phyloP scores from a whole-genome alignment of 2,888 invertebrate species.

The Xestia ashworthii region DNA sequence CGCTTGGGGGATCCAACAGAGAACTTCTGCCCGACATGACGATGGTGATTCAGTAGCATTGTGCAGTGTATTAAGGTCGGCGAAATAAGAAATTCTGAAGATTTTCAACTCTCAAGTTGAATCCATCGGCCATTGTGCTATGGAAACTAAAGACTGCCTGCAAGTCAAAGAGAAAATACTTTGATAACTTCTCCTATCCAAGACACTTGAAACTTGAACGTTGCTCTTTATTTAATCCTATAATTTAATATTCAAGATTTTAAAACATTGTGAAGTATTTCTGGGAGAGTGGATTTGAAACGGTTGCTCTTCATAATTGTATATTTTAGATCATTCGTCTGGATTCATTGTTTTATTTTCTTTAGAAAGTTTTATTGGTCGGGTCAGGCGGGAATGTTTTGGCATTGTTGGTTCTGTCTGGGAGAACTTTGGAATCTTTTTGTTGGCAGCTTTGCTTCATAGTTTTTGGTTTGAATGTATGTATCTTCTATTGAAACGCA shows the following conservation, averaged over 20 bases:
- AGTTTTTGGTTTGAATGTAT: conserved; percentile 3
- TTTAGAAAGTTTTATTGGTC: conserved; percentile 34
- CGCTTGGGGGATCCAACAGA: not conserved
- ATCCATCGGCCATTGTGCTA: not conserved
- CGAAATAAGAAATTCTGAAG: not conserved
- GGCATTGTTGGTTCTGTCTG: conserved; percentile 36
- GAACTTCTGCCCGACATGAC: not conserved
- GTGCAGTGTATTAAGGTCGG: not conserved
- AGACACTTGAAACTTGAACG: conserved; percentile 36
- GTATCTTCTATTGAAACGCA: not conserved
- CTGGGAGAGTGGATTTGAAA: conserved; percentile 35
- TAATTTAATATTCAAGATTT: conserved; percentile 58
- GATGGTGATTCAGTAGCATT: not conserved
- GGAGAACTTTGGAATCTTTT: not conserved
- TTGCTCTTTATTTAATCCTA: conserved; percentile 47
- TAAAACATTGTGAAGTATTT: conserved; percentile 49
- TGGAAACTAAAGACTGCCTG: not conserved
- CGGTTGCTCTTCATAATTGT: conserved; percentile 47
- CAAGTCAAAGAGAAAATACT: conserved; percentile 24
- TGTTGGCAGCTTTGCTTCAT: not conserved
- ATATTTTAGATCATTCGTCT: conserved; percentile 56
- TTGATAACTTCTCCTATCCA: conserved; percentile 23
- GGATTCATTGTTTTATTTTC: conserved; percentile 46
- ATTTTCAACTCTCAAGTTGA: not conserved
- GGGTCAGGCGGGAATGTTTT: conserved; percentile 34